phyloP scores from a whole-genome alignment of 2,113 vertebrate genomes.

The Bothrops jararaca region DNA sequence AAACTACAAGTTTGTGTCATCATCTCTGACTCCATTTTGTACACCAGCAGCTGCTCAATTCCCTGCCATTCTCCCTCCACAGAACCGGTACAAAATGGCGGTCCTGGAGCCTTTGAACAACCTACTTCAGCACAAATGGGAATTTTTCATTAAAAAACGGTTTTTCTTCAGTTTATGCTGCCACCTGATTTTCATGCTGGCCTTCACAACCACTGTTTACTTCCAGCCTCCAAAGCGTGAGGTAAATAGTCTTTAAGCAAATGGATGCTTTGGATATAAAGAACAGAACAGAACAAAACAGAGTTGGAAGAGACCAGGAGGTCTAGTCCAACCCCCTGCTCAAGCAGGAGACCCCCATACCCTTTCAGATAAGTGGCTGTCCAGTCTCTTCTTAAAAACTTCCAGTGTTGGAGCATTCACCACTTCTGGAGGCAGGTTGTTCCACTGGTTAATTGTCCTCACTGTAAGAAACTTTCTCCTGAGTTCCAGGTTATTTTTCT shows the following conservation, averaged over 20 bases:
- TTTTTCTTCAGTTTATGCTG: slow-evolving; percentile 82
- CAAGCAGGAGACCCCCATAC: too few species aligned
- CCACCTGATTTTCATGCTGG: slow-evolving; percentile 78
- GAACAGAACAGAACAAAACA: too few species aligned
- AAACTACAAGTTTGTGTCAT: not conserved
- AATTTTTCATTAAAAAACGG: slow-evolving; percentile 75
- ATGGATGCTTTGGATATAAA: not conserved
- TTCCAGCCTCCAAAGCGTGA: slow-evolving; percentile 66
- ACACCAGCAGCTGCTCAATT: not conserved
- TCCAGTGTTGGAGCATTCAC: too few species aligned
- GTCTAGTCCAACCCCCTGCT: too few species aligned
- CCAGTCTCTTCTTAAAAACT: too few species aligned
- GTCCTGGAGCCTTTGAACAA: slow-evolving; percentile 82
- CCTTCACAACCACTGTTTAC: slow-evolving; percentile 83
- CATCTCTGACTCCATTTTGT: too few species aligned
- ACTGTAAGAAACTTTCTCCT: too few species aligned
- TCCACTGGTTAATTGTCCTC: too few species aligned
- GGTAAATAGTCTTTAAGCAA: slow-evolving; percentile 51
- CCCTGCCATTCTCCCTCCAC: not conserved
- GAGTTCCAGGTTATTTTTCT: too few species aligned
- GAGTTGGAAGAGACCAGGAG: too few species aligned
- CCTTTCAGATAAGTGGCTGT: too few species aligned
- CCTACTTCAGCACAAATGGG: slow-evolving; percentile 89
- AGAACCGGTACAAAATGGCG: slow-evolving; percentile 92
- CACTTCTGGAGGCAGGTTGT: too few species aligned